A percentile compares a stretch with the other conserved stretches of the same genome.
Conservation (phyloP, 2,888 invertebrate species). For the Acanthoscelides obtectus region DNA sequence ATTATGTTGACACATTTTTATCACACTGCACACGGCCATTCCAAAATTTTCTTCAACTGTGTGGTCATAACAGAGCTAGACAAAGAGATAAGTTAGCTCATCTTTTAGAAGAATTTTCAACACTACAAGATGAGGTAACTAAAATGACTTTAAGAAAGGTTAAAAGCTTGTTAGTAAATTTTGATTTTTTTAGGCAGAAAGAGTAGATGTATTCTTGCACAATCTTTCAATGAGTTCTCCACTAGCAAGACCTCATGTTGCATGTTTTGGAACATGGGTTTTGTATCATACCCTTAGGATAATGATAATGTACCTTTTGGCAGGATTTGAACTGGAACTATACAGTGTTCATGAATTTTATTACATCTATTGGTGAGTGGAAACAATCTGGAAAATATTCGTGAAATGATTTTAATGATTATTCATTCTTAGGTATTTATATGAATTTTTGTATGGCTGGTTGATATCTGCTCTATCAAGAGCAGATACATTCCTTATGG, state of each 20-base stretch:
- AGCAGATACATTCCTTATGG: constrained; percentile 79
- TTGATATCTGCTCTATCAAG: constrained; percentile 84
- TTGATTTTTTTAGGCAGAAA: constrained; percentile 63
- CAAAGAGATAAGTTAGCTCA: constrained; percentile 91
- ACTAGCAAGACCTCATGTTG: constrained; percentile 65
- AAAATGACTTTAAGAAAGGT: background rate
- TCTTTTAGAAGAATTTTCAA: constrained; percentile 84
- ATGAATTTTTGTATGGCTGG: constrained; percentile 93
- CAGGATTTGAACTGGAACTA: constrained; percentile 92
- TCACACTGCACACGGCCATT: constrained; percentile 83
- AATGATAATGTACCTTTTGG: constrained; percentile 90
- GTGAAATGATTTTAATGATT: background rate
- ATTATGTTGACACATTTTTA: constrained; percentile 85
- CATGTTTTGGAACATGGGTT: constrained; percentile 93
- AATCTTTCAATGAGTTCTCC: constrained; percentile 64
- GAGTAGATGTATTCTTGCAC: constrained; percentile 81
- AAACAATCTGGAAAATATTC: background rate
- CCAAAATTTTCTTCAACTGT: constrained; percentile 78
- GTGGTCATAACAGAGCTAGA: constrained; percentile 92
- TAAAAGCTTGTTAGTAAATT: background rate
- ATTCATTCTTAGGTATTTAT: constrained; percentile 66
- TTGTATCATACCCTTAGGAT: constrained; percentile 88
- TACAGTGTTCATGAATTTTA: constrained; percentile 96
- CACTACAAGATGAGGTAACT: constrained; percentile 83
- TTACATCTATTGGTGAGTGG: constrained; percentile 83